These are phyloP conservation scores for Distichodus sexfasciatus DNA, from an alignment of 2,797 vertebrate species.

Conservation along the genomic window DNA sequence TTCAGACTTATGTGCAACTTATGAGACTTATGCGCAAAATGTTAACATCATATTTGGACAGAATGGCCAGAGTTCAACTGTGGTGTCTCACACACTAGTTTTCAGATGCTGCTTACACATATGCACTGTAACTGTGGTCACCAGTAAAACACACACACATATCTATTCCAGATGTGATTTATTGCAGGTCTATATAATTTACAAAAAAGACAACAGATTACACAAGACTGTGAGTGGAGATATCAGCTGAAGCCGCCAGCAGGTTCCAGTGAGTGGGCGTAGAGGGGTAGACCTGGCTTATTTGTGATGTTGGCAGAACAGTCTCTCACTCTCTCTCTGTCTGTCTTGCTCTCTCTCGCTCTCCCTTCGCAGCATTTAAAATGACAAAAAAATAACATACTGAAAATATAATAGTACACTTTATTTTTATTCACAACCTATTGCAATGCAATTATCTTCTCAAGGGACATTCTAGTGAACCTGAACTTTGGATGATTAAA, in stretches of 20 bases:
- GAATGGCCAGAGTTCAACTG: too few species aligned
- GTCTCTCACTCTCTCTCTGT: conserved; percentile 1
- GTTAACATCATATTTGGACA: too few species aligned
- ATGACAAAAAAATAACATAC: not conserved
- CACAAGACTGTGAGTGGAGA: conserved; percentile 54
- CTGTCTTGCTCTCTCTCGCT: not conserved
- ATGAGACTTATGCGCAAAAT: too few species aligned
- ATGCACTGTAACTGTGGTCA: too few species aligned
- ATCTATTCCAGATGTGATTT: conserved; percentile 48
- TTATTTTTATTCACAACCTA: not conserved
- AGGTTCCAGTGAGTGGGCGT: conserved; percentile 1
- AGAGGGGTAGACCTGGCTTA: not conserved
- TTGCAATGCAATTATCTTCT: not conserved
- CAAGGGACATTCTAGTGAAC: not conserved
- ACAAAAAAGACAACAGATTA: conserved; percentile 67
- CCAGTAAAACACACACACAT: not conserved
- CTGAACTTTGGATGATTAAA: not conserved
- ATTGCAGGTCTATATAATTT: conserved; percentile 70
- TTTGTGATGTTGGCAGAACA: not conserved
- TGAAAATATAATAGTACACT: not conserved
- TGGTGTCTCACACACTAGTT: too few species aligned
- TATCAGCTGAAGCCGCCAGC: not conserved
- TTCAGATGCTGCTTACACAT: too few species aligned
- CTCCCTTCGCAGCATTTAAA: conserved; percentile 10
- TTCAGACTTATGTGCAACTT: too few species aligned